These are phyloP conservation scores for Blera fallax DNA, from an alignment of 2,888 invertebrate genomes.

Conservation along the genomic window DNA sequence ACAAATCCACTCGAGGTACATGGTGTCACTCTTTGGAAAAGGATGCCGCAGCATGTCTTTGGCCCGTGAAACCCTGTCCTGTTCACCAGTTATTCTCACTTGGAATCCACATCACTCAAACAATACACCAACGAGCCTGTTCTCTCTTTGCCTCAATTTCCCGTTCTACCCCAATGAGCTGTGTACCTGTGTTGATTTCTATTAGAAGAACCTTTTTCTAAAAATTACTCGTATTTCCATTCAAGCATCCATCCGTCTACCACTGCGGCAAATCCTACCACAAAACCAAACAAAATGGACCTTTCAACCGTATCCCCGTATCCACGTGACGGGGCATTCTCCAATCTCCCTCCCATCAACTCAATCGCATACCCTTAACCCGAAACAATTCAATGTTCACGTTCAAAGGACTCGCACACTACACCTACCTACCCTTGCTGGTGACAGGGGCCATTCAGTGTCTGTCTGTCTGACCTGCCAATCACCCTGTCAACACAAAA, in stretches of 20 bases:
- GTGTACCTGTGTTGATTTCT: too few species aligned
- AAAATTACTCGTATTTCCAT: neutral
- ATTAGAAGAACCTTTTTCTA: neutral
- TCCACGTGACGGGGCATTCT: neutral
- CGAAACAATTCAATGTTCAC: constrained; percentile 49
- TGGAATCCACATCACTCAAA: too few species aligned
- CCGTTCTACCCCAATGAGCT: too few species aligned
- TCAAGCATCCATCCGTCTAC: neutral
- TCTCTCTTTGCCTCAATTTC: too few species aligned
- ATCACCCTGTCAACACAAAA: constrained; percentile 55
- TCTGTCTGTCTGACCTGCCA: constrained; percentile 60
- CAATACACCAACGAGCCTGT: too few species aligned
- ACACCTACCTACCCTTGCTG: neutral
- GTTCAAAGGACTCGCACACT: constrained; percentile 11
- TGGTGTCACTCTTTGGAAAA: too few species aligned
- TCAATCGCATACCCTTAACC: neutral
- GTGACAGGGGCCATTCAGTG: constrained; percentile 41
- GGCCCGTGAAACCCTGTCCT: too few species aligned
- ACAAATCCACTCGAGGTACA: too few species aligned
- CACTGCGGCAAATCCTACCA: constrained; percentile 1
- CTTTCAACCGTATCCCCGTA: neutral
- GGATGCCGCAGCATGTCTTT: too few species aligned
- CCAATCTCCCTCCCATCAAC: neutral
- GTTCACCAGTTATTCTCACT: too few species aligned
- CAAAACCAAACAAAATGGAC: constrained; percentile 30